Conservation (phyloP, 1,140 invertebrate genomes). For the Papilio dardanus region DNA sequence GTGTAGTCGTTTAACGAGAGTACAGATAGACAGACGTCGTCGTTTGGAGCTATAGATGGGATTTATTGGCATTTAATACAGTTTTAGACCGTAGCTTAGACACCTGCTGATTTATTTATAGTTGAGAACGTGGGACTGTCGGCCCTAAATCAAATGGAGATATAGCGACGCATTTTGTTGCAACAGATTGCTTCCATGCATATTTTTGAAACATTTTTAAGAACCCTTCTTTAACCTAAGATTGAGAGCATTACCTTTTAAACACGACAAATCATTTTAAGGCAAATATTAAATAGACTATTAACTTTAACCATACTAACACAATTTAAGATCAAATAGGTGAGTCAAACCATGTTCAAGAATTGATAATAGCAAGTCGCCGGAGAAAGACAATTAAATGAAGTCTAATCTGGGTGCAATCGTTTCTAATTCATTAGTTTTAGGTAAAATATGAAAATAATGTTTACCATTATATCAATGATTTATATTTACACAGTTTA, state of each 20-base stretch:
- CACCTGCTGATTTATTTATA: slow-evolving; percentile 58
- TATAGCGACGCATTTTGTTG: slow-evolving; percentile 38
- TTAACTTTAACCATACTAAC: no score
- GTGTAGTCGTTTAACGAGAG: slow-evolving; percentile 34
- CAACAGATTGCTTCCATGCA: slow-evolving; percentile 12
- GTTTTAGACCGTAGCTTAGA: slow-evolving; percentile 48
- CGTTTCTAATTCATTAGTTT: no score
- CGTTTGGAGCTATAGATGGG: slow-evolving; percentile 39
- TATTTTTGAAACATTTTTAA: not conserved
- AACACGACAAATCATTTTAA: no score
- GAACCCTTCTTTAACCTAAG: not conserved
- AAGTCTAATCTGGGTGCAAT: no score
- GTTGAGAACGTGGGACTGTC: slow-evolving; percentile 44
- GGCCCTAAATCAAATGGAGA: slow-evolving; percentile 43
- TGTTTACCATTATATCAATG: not conserved
- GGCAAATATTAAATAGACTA: no score
- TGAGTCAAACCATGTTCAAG: no score
- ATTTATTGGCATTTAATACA: slow-evolving; percentile 52
- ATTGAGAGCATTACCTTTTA: not conserved
- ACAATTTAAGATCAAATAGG: no score
- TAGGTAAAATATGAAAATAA: no score
- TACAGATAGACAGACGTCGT: slow-evolving; percentile 47
- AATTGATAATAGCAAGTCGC: no score
- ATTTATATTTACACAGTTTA: slow-evolving; percentile 5
- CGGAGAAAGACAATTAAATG: no score